Evolutionary conservation across 2,888 invertebrate species (phyloP).

Genomic region (Nemotelus nigrinus): DNA sequence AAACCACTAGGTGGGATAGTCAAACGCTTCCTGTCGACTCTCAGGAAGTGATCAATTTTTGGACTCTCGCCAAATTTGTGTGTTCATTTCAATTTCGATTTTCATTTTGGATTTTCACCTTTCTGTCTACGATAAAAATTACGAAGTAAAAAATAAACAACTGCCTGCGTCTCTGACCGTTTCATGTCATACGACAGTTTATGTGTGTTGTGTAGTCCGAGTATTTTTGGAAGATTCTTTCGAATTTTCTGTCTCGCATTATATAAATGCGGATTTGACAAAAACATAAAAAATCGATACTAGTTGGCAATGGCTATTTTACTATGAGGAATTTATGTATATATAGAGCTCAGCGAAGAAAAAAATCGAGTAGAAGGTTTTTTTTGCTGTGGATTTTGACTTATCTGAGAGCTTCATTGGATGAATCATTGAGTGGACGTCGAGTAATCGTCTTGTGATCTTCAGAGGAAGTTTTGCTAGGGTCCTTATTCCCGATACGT

Average conservation of each 20-base stretch:
- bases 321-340: too few species aligned
- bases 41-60: slow-evolving; percentile 23
- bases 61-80: background rate
- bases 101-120: slow-evolving; percentile 33
- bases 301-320: too few species aligned
- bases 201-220: background rate
- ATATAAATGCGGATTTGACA: slow-evolving; percentile 4
- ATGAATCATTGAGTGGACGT: too few species aligned
- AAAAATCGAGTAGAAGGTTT: too few species aligned
- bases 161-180: background rate
- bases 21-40: background rate
- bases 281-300: background rate
- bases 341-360: too few species aligned
- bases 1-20: too few species aligned
- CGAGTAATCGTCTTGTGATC: background rate
- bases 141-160: background rate
- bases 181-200: background rate
- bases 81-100: slow-evolving; percentile 18
- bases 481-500: too few species aligned
- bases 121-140: slow-evolving; percentile 15
- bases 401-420: too few species aligned
- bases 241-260: background rate
- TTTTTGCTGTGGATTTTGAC: too few species aligned
- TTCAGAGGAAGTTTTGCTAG: background rate
- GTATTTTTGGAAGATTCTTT: background rate